phyloP scores from a whole-genome alignment of 2,888 invertebrate genomes.

The Drosophila mulleri region DNA sequence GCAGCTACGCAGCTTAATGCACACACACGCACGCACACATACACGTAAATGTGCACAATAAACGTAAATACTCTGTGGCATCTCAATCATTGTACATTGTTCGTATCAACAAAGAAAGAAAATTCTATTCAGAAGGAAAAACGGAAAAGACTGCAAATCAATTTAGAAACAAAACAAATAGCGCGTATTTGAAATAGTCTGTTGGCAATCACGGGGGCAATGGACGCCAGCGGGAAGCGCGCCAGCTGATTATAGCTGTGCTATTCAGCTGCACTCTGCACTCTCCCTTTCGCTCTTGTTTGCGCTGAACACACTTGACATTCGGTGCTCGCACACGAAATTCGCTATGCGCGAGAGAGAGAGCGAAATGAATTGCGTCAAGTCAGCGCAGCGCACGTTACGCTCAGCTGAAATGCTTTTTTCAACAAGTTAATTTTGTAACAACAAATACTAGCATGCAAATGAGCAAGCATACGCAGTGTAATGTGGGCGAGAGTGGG shows the following conservation, averaged over 20 bases:
- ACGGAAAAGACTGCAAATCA: constrained; percentile 42
- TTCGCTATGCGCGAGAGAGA: constrained; percentile 14
- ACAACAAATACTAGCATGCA: constrained; percentile 28
- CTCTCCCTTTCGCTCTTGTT: constrained; percentile 17
- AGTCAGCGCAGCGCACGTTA: constrained; percentile 19
- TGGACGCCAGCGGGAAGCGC: constrained; percentile 54
- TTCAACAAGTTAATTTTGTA: constrained; percentile 66
- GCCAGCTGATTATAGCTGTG: constrained; percentile 62
- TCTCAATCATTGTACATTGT: constrained; percentile 41
- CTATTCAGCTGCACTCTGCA: constrained; percentile 19
- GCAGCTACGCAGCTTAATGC: constrained; percentile 19
- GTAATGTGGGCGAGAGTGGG: constrained; percentile 10
- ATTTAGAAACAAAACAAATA: constrained; percentile 43
- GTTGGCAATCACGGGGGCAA: constrained; percentile 54
- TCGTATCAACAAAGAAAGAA: constrained; percentile 52
- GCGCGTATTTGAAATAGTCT: constrained; percentile 35
- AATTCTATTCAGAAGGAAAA: constrained; percentile 31
- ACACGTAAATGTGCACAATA: neutral
- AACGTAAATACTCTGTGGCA: constrained; percentile 10
- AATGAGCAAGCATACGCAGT: constrained; percentile 9
- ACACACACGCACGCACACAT: neutral
- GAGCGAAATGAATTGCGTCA: constrained; percentile 19
- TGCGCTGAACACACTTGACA: constrained; percentile 58
- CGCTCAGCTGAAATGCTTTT: constrained; percentile 23
- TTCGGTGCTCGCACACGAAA: constrained; percentile 27